A percentile compares a stretch with the other conserved stretches of the same genome.
Evolutionary conservation across 2,113 vertebrate genomes (phyloP).

Genomic region (Grus americana): DNA sequence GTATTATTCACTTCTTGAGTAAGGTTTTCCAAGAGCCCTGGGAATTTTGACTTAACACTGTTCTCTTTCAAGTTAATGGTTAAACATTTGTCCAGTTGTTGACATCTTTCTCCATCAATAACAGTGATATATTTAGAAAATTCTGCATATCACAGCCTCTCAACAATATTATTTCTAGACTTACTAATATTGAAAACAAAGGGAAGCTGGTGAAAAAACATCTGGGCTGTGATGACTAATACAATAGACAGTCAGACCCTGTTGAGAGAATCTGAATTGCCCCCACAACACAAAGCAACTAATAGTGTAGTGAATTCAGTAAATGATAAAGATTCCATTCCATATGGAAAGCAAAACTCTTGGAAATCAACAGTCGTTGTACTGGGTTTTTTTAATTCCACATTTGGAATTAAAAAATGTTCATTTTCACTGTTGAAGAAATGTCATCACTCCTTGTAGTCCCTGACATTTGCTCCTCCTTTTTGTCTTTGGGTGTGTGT

Average conservation of each 20-base stretch:
- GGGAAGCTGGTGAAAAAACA: neutral
- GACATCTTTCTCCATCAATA: accelerated
- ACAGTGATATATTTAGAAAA: neutral
- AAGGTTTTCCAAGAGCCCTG: neutral
- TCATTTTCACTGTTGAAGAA: neutral
- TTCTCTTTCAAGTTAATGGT: neutral
- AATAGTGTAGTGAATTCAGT: neutral
- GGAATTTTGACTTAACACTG: neutral
- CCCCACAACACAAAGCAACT: neutral
- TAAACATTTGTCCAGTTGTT: neutral
- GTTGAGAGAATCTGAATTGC: neutral
- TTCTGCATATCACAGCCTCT: neutral
- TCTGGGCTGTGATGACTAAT: neutral
- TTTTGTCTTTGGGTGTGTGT: neutral
- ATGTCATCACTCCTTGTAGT: neutral
- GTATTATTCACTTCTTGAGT: neutral
- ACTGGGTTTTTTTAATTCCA: neutral
- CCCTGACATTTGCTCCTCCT: neutral
- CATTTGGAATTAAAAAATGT: neutral
- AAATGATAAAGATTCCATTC: neutral
- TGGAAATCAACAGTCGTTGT: neutral
- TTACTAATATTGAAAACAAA: neutral
- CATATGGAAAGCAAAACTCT: neutral
- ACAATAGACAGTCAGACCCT: neutral
- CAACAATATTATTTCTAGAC: neutral